These are phyloP conservation scores for Drosophila nr. fundita DNA, from an alignment of 2,888 invertebrate genomes.

Conservation along the genomic window DNA sequence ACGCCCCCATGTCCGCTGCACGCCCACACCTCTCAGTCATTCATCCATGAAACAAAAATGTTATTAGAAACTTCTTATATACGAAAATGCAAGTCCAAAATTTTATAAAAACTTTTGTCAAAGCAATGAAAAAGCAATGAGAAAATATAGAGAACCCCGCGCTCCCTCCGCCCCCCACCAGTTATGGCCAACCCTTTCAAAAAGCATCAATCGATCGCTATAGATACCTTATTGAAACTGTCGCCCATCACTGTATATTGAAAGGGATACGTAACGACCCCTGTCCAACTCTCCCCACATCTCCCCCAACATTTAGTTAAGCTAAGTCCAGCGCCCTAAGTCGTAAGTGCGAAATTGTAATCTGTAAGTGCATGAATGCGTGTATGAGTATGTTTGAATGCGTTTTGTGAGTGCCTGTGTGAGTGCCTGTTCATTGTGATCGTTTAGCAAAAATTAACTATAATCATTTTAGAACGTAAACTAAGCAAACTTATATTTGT, in stretches of 20 bases:
- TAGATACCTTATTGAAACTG: constrained; percentile 3
- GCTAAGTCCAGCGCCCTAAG: constrained; percentile 54
- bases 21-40: constrained; percentile 76
- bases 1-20: constrained; percentile 49
- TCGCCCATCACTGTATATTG: constrained; percentile 24
- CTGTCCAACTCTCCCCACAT: constrained; percentile 21
- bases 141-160: constrained; percentile 11
- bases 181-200: constrained; percentile 16
- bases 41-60: constrained; percentile 76
- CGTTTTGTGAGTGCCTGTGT: constrained; percentile 36
- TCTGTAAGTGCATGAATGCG: constrained; percentile 53
- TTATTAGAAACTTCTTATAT: constrained; percentile 68
- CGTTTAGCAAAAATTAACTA: constrained; percentile 80
- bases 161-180: neutral
- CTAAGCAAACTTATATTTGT: constrained; percentile 61
- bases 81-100: constrained; percentile 77
- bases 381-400: constrained; percentile 38
- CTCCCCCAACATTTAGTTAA: constrained; percentile 51
- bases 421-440: constrained; percentile 68
- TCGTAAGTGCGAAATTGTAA: constrained; percentile 66
- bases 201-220: constrained; percentile 5
- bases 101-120: constrained; percentile 78
- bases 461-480: constrained; percentile 69
- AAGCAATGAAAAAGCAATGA: constrained; percentile 69
- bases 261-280: constrained; percentile 48